Conservation (phyloP, 2,888 invertebrate genomes). For the Anagyrus pseudococci region DNA sequence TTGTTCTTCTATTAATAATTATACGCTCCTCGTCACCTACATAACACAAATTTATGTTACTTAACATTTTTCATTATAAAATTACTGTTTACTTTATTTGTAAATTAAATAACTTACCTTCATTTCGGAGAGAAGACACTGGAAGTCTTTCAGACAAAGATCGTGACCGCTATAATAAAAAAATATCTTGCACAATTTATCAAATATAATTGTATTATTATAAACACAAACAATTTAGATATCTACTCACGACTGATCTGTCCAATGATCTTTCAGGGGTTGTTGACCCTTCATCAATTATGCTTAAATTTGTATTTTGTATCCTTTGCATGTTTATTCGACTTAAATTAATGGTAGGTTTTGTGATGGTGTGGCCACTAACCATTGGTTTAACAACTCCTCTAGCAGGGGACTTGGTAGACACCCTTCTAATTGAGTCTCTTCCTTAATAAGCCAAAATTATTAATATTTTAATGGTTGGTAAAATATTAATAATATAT, state of each 20-base stretch:
- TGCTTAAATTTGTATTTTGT: slow-evolving; percentile 49
- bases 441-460: slow-evolving; percentile 41
- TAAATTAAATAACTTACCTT: slow-evolving; percentile 43
- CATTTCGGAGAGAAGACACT: slow-evolving; percentile 41
- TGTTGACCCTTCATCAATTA: slow-evolving; percentile 49
- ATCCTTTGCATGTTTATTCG: slow-evolving; percentile 54
- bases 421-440: slow-evolving; percentile 47
- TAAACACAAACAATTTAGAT: neutral
- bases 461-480: neutral
- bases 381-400: slow-evolving; percentile 60
- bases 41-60: slow-evolving; percentile 15
- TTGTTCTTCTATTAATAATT: slow-evolving; percentile 41
- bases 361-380: slow-evolving; percentile 58
- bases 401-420: slow-evolving; percentile 53
- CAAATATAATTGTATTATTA: neutral
- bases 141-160: slow-evolving; percentile 51
- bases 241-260: slow-evolving; percentile 23
- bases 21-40: slow-evolving; percentile 44
- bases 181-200: neutral
- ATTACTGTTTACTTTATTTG: neutral
- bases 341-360: slow-evolving; percentile 58
- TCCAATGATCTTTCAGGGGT: slow-evolving; percentile 43
- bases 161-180: slow-evolving; percentile 33
- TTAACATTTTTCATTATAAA: slow-evolving; percentile 1
- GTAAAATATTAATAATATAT: neutral